Conservation (phyloP, 2,113 vertebrate genomes). For the Syrmaticus mikado region DNA sequence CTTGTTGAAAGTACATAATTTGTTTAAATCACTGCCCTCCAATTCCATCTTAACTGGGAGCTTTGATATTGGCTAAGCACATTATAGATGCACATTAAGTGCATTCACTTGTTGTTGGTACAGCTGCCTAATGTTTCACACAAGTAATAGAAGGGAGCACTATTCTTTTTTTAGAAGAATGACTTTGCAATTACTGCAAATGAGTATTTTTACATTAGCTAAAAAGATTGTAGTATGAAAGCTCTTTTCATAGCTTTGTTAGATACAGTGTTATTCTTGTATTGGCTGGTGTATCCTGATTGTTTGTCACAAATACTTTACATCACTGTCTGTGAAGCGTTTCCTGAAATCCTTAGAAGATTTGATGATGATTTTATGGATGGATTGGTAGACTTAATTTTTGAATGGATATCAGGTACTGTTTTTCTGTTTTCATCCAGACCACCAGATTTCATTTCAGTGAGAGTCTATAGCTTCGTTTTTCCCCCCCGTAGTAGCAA, state of each 20-base stretch:
- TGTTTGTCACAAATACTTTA: slow-evolving; percentile 72
- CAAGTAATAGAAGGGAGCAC: not conserved
- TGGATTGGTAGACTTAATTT: slow-evolving; percentile 64
- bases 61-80: not conserved
- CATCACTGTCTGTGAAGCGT: slow-evolving; percentile 66
- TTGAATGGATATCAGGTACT: slow-evolving; percentile 76
- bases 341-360: slow-evolving; percentile 56
- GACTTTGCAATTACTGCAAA: not conserved
- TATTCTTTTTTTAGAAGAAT: not conserved
- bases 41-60: not conserved
- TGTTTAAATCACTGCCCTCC: not conserved
- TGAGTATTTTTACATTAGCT: not conserved
- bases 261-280: not conserved
- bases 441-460: not conserved
- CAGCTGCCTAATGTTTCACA: not conserved
- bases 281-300: slow-evolving; percentile 71
- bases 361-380: slow-evolving; percentile 74
- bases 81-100: not conserved
- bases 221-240: not conserved
- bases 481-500: not conserved
- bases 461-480: not conserved
- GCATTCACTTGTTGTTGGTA: not conserved
- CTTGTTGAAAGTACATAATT: not conserved
- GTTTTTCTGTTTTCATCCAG: not conserved
- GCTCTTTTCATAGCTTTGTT: not conserved